phyloP scores from a whole-genome alignment of 2,888 invertebrate genomes.

The Spisula solida region DNA sequence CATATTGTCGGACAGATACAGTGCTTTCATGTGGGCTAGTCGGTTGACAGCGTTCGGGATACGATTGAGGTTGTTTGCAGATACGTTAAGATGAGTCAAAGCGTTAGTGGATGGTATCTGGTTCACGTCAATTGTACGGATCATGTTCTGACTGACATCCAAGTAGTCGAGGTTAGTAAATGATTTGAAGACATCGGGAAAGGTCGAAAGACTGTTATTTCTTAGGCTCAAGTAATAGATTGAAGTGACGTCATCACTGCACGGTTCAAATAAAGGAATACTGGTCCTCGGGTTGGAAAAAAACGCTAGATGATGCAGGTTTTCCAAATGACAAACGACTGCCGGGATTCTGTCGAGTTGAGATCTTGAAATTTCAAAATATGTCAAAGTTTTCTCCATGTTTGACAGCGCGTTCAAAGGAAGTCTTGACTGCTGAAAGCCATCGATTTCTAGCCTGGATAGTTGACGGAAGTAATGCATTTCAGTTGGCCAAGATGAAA shows the following conservation, averaged over 20 bases:
- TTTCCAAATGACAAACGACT: constrained; percentile 43
- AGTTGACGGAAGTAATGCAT: constrained; percentile 41
- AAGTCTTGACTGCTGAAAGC: constrained; percentile 27
- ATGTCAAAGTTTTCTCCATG: constrained; percentile 41
- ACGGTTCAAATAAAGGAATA: constrained; percentile 48
- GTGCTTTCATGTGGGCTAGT: constrained; percentile 15
- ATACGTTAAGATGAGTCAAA: constrained; percentile 45
- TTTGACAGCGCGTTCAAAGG: constrained; percentile 40
- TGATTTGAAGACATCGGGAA: constrained; percentile 41
- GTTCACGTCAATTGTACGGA: constrained; percentile 33
- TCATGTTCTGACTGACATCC: constrained; percentile 40
- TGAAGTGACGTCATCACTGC: constrained; percentile 30
- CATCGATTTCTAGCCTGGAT: constrained; percentile 35
- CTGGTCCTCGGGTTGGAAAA: constrained; percentile 37
- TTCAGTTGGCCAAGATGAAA: constrained; percentile 43
- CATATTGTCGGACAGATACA: constrained; percentile 38
- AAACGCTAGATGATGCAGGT: constrained; percentile 28
- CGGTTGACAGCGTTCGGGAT: constrained; percentile 42
- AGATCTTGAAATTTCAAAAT: constrained; percentile 39
- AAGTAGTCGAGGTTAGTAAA: constrained; percentile 39
- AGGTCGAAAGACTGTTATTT: constrained; percentile 38
- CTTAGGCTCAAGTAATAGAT: constrained; percentile 33
- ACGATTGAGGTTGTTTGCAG: constrained; percentile 38
- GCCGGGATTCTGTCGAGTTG: constrained; percentile 44
- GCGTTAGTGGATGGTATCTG: constrained; percentile 14